phyloP scores from a whole-genome alignment of 2,888 invertebrate genomes.

The Mimas tiliae region DNA sequence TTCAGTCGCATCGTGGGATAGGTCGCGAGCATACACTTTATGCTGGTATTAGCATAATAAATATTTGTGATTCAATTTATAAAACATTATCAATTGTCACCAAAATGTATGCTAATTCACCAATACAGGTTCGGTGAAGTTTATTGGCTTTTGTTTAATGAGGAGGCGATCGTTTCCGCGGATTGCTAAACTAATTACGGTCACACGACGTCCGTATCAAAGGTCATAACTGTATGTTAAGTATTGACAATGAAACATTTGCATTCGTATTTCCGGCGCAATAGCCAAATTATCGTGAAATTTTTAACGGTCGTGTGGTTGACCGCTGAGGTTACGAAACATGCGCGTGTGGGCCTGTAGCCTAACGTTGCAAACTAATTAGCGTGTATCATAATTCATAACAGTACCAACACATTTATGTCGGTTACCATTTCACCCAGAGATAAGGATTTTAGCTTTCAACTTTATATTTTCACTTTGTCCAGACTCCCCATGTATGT shows the following conservation, averaged over 20 bases:
- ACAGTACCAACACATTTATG: conserved; percentile 19
- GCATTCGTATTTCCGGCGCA: conserved; percentile 74
- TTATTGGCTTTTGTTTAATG: conserved; percentile 49
- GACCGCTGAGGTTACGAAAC: conserved; percentile 54
- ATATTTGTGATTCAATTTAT: conserved; percentile 59
- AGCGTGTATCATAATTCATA: conserved; percentile 26
- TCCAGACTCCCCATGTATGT: too few species aligned
- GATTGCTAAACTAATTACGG: conserved; percentile 64
- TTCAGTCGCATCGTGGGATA: conserved; percentile 81
- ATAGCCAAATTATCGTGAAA: conserved; percentile 73
- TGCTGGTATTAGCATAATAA: conserved; percentile 84
- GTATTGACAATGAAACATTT: conserved; percentile 75
- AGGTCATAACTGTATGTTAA: conserved; percentile 67
- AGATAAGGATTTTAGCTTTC: conserved; percentile 33
- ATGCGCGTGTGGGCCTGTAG: conserved; percentile 24
- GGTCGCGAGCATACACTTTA: conserved; percentile 71
- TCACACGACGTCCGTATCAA: conserved; percentile 52
- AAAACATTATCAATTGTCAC: conserved; percentile 66
- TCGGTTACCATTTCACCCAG: conserved; percentile 1
- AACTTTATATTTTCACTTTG: conserved; percentile 24
- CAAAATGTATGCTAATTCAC: conserved; percentile 45
- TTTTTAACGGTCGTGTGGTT: conserved; percentile 71
- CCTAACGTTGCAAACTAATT: conserved; percentile 31
- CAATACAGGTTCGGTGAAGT: conserved; percentile 39
- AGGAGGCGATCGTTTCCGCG: conserved; percentile 52